Percentiles rank a stretch among this genome's conserved stretches.
Conservation (phyloP, 2,113 vertebrate species). For the Cacatua alba region DNA sequence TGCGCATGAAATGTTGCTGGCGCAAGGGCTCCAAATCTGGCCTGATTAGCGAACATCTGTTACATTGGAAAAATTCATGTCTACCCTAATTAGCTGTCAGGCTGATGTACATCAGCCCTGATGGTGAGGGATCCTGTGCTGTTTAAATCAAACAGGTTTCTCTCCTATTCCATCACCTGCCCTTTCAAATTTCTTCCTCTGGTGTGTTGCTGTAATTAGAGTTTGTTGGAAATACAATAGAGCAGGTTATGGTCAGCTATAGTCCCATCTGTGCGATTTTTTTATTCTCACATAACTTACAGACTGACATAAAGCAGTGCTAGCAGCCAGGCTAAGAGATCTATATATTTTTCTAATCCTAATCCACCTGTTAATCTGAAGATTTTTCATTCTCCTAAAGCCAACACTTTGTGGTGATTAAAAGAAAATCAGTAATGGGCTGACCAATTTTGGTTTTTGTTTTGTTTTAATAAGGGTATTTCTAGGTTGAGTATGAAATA, state of each 20-base stretch:
- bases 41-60: slow-evolving; percentile 99
- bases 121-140: slow-evolving; percentile 95
- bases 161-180: slow-evolving; percentile 96
- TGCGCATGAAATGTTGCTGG: slow-evolving; percentile 99
- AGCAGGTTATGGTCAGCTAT: slow-evolving; percentile 90
- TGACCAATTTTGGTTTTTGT: slow-evolving; percentile 48
- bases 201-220: slow-evolving; percentile 93
- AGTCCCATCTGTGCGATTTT: slow-evolving; percentile 92
- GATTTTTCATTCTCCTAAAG: slow-evolving; percentile 34
- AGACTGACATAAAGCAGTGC: slow-evolving; percentile 33
- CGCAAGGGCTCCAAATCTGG: slow-evolving; percentile 96
- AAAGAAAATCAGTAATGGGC: slow-evolving; percentile 66
- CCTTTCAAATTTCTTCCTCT: slow-evolving; percentile 83
- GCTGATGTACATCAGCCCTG: slow-evolving; percentile 96
- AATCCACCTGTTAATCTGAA: slow-evolving; percentile 24
- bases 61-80: slow-evolving; percentile 99
- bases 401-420: slow-evolving; percentile 2
- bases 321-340: slow-evolving; percentile 36
- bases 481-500: slow-evolving; percentile 67
- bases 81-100: slow-evolving; percentile 99
- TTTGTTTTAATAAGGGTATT: slow-evolving; percentile 42
- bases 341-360: slow-evolving; percentile 48
- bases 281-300: slow-evolving; percentile 76
- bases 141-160: slow-evolving; percentile 95
- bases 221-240: slow-evolving; percentile 94